Evolutionary conservation across 1,140 invertebrate genomes (phyloP).

Genomic region (Musca vetustissima): DNA sequence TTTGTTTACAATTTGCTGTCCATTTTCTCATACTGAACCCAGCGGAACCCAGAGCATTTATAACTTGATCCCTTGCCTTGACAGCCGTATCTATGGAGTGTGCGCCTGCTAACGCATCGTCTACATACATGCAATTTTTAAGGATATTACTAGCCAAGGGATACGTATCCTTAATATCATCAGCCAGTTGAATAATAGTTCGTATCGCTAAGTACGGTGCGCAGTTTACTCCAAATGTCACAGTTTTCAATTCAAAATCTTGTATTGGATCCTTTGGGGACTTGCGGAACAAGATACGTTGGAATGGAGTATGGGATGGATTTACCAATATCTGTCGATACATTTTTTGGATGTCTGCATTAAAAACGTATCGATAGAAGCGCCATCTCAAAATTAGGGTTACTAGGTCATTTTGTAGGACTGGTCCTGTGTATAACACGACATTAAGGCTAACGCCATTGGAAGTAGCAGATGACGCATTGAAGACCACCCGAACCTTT

Average conservation of each 20-base stretch:
- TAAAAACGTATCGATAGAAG: background rate
- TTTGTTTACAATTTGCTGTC: background rate
- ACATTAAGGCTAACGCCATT: background rate
- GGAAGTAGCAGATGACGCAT: background rate
- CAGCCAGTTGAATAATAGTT: constrained; percentile 4
- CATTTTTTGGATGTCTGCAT: background rate
- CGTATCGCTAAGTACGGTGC: constrained; percentile 17
- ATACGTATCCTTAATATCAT: constrained; percentile 35
- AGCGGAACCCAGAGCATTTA: background rate
- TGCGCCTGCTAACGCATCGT: background rate
- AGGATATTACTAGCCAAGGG: no score
- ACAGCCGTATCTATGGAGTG: background rate
- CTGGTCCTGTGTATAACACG: background rate
- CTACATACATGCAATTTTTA: background rate
- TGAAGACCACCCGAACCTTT: constrained; percentile 11
- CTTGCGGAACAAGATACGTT: background rate
- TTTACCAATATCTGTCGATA: background rate
- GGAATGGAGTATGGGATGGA: background rate
- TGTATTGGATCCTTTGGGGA: background rate
- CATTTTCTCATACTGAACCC: background rate
- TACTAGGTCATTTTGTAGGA: constrained; percentile 1
- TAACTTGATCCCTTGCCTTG: background rate
- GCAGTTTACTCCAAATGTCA: constrained; percentile 11
- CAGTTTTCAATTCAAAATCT: constrained; percentile 8
- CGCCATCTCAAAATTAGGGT: background rate